Base-by-base conservation (phyloP, 2,113 vertebrate genomes). In the Anseranas semipalmata region DNA sequence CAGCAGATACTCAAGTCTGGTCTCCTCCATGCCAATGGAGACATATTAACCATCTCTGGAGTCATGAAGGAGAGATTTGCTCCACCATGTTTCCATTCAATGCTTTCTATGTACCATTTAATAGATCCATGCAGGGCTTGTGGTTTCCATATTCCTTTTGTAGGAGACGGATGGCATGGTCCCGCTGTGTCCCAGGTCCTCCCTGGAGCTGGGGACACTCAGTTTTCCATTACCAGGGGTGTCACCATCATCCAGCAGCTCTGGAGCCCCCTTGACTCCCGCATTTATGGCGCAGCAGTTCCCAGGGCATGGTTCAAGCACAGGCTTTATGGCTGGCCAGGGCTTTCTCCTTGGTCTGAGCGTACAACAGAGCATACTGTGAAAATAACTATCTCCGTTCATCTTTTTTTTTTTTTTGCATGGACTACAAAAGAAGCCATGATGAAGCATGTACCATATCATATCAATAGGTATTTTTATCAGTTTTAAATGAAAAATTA, bases 221-320 rank as follows among this genome's bases (percentile, higher is more conserved):
- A 1, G 4, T 91, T 97, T 96, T 95, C 92, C 92, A 94, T 56
- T 94, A 90, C 86, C 65, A 60, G 62, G 68, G 43, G 83, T 90
- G 93, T 96, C 79, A 84, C 39, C 94, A 88, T 94, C 80, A 95
- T 94, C 92, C 85, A 93, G 88, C 75, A 93, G 65, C 58, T 75
- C 85, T 92, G 85, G 76, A 89, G 7, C 72, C 92, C 94, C 93
- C 88, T 86, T 25, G 5, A 17, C 68, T 92, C 80, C 72, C 4
- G 2, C 39, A 86, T 77, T 93, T 73, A 74, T 0, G 0, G 46
- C 21, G 46, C 75, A 71, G 72, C 75, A 93, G 93, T 74, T 89
- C 90, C 75, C 82, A 88, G 27, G 70, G 82, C 50, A 83, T 53
- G 88, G 55, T 48, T 96, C 90, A 93, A 33, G 83, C 78, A 86